Evolutionary conservation across 2,888 invertebrate genomes (phyloP), one percentile per base, ranked within the genome.

Genomic region (Thera obeliscata): DNA sequence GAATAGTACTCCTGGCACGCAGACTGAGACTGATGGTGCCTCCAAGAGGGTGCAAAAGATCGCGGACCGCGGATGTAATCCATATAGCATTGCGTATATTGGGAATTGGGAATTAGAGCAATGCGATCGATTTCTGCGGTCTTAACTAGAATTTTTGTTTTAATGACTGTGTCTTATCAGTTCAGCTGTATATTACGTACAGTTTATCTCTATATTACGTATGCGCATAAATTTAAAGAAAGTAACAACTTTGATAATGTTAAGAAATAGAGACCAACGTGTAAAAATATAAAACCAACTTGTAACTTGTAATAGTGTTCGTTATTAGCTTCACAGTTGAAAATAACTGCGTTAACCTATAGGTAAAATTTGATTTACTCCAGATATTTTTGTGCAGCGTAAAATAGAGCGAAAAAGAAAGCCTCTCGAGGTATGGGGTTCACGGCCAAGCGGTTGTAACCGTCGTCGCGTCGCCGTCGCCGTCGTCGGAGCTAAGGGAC

Each of bases 181-280:
- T 52, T 33, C 56, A 60, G 63, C 8, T 67, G 56, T 36, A 22
- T 22, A 22, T 22, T 22, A 22, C 22, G 22, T 22, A 22, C 22
- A 22, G 22, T 22, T 1, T 22, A 22, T 22, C 22, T 22, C 22
- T 22, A 2, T 43, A 59, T 59, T 63, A 61, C n/a, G 54, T 61
- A 64, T 64, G 64, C 64, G 61, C 64, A 64, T 68, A 61, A 49
- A 54, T 64, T 36, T 9, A 9, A 64, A 64, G 68, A 68, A 64
- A 68, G 57, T 54, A 57, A 64, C 56, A 35, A 64, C 61, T 8
- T 67, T 48, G 52, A 59, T 64, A 64, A 67, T 11, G 35, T 52
- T 43, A 6, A 12, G 6, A 50, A n/a, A 9, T 50, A 12, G 6
- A 12, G n/a, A 50, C 12, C 12, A 22, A 22, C 5, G 6, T 6